Evolutionary conservation across 2,113 vertebrate species (phyloP).

Genomic region (Pavo muticus): DNA sequence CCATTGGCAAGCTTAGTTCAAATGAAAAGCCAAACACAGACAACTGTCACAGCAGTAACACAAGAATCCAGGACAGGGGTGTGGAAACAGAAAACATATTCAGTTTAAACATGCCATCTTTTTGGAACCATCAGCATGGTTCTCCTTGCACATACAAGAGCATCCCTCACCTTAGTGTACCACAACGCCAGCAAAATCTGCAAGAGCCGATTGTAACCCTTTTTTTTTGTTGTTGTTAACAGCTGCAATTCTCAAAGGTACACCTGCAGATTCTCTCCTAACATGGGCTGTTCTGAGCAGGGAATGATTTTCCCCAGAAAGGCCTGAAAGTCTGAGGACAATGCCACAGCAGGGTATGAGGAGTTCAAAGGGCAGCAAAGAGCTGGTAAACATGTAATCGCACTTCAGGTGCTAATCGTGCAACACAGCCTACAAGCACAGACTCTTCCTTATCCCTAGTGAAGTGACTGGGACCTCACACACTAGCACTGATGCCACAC

Average conservation of each 20-base stretch:
- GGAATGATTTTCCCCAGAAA: not conserved
- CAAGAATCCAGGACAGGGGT: not conserved
- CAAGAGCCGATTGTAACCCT: not conserved
- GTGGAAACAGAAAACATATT: fast-evolving
- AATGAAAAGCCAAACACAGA: not conserved
- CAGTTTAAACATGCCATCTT: not conserved
- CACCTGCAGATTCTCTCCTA: not conserved
- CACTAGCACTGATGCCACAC: not conserved
- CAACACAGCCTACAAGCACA: not conserved
- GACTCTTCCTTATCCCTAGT: not conserved
- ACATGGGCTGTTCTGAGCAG: not conserved
- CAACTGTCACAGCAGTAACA: not conserved
- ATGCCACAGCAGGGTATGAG: not conserved
- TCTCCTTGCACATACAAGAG: not conserved
- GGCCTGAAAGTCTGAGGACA: not conserved
- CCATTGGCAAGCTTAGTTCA: not conserved
- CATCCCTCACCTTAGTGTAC: not conserved
- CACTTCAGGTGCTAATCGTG: not conserved
- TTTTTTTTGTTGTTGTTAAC: not conserved
- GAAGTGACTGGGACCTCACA: not conserved
- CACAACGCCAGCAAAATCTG: not conserved
- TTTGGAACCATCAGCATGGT: not conserved
- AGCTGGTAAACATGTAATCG: not conserved
- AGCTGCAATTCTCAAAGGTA: not conserved
- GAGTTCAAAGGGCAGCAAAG: not conserved